These are phyloP conservation scores for Osmerus eperlanus DNA, from an alignment of 2,113 vertebrate genomes.

Conservation along the genomic window DNA sequence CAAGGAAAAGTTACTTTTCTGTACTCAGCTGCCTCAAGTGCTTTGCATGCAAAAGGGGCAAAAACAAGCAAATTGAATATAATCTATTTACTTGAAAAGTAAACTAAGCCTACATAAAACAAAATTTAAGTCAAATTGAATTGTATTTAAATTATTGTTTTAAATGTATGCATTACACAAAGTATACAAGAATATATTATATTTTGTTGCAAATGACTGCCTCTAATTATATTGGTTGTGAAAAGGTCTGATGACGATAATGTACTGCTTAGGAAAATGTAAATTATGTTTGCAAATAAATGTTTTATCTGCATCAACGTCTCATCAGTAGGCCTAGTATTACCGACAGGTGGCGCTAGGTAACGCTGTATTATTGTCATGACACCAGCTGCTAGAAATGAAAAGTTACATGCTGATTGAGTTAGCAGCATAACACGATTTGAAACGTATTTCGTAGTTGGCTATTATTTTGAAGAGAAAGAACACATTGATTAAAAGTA, in stretches of 20 bases:
- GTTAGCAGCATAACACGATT: too few relatives aligned
- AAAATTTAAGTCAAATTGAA: slow-evolving; percentile 18
- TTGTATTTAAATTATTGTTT: slow-evolving; percentile 49
- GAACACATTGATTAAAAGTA: too few relatives aligned
- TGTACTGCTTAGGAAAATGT: slow-evolving; percentile 49
- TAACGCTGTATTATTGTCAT: slow-evolving; percentile 41
- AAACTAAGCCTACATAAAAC: slow-evolving; percentile 21
- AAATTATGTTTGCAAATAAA: slow-evolving; percentile 61
- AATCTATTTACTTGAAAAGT: slow-evolving; percentile 42
- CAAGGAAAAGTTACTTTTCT: too few relatives aligned
- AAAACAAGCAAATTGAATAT: slow-evolving; percentile 15
- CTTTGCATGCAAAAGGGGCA: slow-evolving; percentile 29
- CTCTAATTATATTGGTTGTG: slow-evolving; percentile 36
- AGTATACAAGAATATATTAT: slow-evolving; percentile 44
- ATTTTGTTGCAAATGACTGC: slow-evolving; percentile 50
- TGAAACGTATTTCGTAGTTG: too few relatives aligned
- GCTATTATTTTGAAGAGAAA: too few relatives aligned
- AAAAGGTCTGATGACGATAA: slow-evolving; percentile 30
- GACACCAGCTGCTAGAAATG: background rate
- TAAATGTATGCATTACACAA: slow-evolving; percentile 45
- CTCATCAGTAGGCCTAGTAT: background rate
- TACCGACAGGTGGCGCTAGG: slow-evolving; percentile 39
- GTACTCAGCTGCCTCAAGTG: slow-evolving; percentile 4
- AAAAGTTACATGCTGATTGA: too few relatives aligned
- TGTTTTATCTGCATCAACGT: slow-evolving; percentile 39